Conservation (phyloP, 2,113 vertebrate genomes). For the Bucco capensis region DNA sequence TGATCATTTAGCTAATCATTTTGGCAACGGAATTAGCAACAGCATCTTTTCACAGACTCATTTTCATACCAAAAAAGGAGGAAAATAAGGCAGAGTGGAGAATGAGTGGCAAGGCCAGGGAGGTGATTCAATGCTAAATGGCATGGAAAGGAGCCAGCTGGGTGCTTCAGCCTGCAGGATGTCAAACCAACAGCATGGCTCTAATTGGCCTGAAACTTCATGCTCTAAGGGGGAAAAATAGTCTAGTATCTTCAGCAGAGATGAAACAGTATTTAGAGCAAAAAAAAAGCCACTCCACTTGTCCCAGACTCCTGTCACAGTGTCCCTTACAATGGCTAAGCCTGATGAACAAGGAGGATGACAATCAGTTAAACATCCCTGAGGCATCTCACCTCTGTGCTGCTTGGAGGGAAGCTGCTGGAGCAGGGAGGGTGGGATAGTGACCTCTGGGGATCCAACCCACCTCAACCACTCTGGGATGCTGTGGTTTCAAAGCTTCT, state of each 20-base stretch:
- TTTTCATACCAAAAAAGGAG: not conserved
- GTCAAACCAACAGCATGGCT: not conserved
- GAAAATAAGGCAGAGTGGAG: not conserved
- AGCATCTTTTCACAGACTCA: not conserved
- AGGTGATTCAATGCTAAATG: slow-evolving; percentile 12
- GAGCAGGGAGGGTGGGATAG: too few species aligned
- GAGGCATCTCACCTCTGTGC: not conserved
- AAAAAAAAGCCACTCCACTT: not conserved
- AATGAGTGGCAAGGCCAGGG: not conserved
- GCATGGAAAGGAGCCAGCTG: not conserved
- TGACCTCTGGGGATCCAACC: too few species aligned
- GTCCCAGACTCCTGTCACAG: not conserved
- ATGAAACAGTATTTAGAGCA: not conserved
- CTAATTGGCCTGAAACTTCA: not conserved
- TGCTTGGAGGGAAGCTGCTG: too few species aligned
- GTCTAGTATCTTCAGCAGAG: not conserved
- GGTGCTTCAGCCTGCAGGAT: not conserved
- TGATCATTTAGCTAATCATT: not conserved
- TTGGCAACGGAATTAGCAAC: not conserved
- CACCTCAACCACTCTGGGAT: not conserved
- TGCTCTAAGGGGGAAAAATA: not conserved
- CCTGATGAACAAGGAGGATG: not conserved
- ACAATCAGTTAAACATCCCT: slow-evolving; percentile 9
- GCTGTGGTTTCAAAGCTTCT: not conserved
- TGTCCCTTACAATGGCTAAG: not conserved